Base-by-base conservation (phyloP, 2,888 invertebrate genomes). In the Tipula vernalis region DNA sequence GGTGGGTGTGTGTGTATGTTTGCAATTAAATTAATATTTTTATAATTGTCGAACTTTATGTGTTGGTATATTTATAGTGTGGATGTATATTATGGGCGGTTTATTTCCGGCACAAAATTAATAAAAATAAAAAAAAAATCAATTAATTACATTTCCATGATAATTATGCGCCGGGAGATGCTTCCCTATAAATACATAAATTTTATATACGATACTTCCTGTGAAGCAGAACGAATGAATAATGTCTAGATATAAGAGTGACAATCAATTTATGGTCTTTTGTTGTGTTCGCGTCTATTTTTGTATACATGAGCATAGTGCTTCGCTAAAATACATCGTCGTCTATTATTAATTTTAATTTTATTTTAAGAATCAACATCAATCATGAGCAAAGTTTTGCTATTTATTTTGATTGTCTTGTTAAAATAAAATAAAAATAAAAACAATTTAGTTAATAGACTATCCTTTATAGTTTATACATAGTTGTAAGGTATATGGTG, bases 261-360 rank as follows among this genome's bases (percentile, higher is more conserved):
- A 28, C 71, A 71, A 71, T 71, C 71, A 71, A 71, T 71, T 71
- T 28, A 71, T 71, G 71, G 71, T 71, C 71, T 71, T 71, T 71
- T 71, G 71, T 71, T 71, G 71, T 71, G 71, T 28, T 71, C 71
- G 71, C 71, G 71, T 28, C 71, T 71, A 71, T 71, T 71, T 71
- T 28, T 71, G 28, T 71, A 15, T 0, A 28, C 3, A 28, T 4
- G 15, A 51, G 51, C 51, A 44, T 44, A 44, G 10, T 12, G 51
- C 15, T 28, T 28, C 28, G 71, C 28, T 28, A 28, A 28, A 28
- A 71, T 28, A 28, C 18, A 71, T 10, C n/a, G 28, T 28, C 10
- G 71, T 71, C 71, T 71, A 71, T 71, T 71, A 71, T 71, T 71
- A 71, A 71, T 71, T 71, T 71, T 71, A 71, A 71, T 71, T 71